Conservation (phyloP, 2,888 invertebrate genomes). For the Megalurothrips usitatus region DNA sequence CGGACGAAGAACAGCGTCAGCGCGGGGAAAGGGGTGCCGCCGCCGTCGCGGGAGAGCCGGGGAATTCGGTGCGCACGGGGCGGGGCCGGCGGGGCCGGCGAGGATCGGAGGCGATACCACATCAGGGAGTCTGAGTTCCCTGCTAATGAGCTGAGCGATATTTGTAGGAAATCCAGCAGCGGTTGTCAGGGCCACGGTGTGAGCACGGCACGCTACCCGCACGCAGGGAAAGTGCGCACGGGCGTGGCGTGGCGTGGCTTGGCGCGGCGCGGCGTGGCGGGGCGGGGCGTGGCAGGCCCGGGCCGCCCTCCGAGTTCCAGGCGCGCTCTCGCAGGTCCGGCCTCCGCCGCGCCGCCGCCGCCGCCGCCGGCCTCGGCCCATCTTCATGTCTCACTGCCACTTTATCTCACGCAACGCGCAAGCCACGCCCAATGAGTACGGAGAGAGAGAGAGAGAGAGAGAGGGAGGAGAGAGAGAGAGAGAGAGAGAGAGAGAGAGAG, state of each 20-base stretch:
- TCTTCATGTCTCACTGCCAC: background rate
- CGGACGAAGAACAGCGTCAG: background rate
- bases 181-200: background rate
- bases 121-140: background rate
- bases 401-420: constrained; percentile 13
- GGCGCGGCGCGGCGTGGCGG: background rate
- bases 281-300: background rate
- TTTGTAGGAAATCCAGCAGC: background rate
- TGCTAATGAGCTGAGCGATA: constrained; percentile 16
- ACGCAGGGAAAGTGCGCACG: constrained; percentile 11
- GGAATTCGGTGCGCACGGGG: background rate
- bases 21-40: background rate
- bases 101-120: background rate
- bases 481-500: too few relatives aligned
- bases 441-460: background rate
- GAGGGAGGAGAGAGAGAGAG: background rate
- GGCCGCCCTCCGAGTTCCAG: background rate
- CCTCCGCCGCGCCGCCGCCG: background rate
- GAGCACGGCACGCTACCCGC: background rate
- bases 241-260: background rate
- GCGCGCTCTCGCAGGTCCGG: background rate
- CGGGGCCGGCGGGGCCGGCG: background rate
- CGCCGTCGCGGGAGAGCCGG: background rate
- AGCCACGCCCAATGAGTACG: background rate
- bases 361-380: background rate